Base-by-base conservation (phyloP, 2,888 invertebrate genomes). In the Sepiola atlantica region DNA sequence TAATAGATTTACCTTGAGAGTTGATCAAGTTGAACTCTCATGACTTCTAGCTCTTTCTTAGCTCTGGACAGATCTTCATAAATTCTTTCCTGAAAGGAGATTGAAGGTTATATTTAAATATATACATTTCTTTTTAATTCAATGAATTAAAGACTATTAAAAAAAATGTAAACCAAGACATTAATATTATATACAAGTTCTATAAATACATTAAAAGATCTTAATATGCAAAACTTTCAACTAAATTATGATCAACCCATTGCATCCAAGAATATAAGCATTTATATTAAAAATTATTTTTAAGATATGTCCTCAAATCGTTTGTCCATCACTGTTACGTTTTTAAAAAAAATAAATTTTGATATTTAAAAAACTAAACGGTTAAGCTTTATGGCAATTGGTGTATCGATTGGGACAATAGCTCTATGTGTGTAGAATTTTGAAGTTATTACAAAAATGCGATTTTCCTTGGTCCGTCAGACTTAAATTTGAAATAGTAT, bases 11-110 rank as follows among this genome's bases (percentile, higher is more conserved):
- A 97, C 97, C 97, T 96, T 95, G 96, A 96, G 61, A 96, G 95
- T 94, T 96, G 96, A 95, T 97, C 96, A 93, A 96, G 96, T 95
- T 97, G 97, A 95, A 96, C 96, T 94, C 96, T 95, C 55, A 97
- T 95, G 35, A 96, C 96, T 93, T 96, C 96, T 90, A 97, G 96
- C 94, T 97, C 97, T 94, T 95, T 95, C 94, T 96, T 96, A 94
- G 96, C 96, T 94, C 96, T 95, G 93, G 96, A 95, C 55, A 96
- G 95, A 95, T 97, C 96, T 32, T 96, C 96, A 94, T 96, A 95
- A 55, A 96, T 96, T 94, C 96, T 96, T 94, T 96, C 96, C 97
- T 97, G 95, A 32, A 95, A 95, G 61, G 90, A 90, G n/a, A 77
- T 12, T n/a, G n/a, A 77, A 18, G n/a, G 14, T 77, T 77, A 77